Percentiles rank a stretch among this genome's conserved stretches.
These are phyloP conservation scores for Drosophila murphyi DNA, from an alignment of 1,140 invertebrate species.

Conservation along the genomic window DNA sequence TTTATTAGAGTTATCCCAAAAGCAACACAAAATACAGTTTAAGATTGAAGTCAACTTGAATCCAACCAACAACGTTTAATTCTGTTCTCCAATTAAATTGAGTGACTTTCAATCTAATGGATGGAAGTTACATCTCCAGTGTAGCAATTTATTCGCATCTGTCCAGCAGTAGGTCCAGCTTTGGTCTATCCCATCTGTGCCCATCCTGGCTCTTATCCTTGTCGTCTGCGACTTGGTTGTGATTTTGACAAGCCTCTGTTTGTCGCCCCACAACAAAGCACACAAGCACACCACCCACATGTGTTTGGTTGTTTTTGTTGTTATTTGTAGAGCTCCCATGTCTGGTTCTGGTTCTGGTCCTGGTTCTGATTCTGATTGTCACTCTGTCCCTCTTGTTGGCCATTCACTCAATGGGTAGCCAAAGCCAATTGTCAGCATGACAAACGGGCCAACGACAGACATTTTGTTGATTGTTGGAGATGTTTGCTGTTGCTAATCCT, in stretches of 20 bases:
- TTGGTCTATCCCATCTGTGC: constrained; percentile 38
- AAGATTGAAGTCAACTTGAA: background rate
- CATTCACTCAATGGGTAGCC: constrained; percentile 50
- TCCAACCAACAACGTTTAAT: background rate
- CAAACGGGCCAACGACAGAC: constrained; percentile 65
- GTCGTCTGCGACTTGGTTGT: constrained; percentile 72
- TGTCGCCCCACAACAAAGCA: background rate
- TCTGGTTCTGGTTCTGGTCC: constrained; percentile 13
- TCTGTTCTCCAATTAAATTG: constrained; percentile 54
- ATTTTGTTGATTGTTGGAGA: constrained; percentile 45
- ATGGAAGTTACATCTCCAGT: constrained; percentile 14
- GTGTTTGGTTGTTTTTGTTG: constrained; percentile 30
- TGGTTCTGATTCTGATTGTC: constrained; percentile 8
- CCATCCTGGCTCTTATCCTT: constrained; percentile 56
- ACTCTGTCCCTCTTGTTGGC: constrained; percentile 20
- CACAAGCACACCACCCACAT: constrained; percentile 15
- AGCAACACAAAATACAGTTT: too few species aligned
- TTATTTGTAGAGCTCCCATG: constrained; percentile 59
- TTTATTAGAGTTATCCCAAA: too few species aligned
- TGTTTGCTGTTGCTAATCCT: constrained; percentile 70
- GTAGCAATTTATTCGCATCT: constrained; percentile 28
- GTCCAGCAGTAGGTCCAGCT: constrained; percentile 18
- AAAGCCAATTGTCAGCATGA: constrained; percentile 78
- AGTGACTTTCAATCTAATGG: constrained; percentile 54
- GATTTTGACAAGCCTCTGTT: constrained; percentile 69